phyloP scores from a whole-genome alignment of 2,888 invertebrate genomes.

The Malthinus seriepunctatus region DNA sequence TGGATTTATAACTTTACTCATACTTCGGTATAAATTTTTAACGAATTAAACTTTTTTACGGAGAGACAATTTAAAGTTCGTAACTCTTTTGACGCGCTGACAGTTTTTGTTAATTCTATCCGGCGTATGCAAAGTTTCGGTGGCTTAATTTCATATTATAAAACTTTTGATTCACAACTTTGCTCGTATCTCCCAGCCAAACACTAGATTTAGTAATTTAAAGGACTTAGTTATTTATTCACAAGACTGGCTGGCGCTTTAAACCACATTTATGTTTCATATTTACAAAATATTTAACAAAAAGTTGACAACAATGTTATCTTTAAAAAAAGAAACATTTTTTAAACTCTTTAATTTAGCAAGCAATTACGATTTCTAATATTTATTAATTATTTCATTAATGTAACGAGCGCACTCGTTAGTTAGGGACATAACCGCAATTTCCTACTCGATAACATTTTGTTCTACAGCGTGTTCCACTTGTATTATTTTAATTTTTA shows the following conservation, averaged over 20 bases:
- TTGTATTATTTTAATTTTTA: too few species aligned
- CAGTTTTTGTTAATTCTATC: conserved; percentile 37
- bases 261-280: conserved; percentile 5
- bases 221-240: conserved; percentile 14
- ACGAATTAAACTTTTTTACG: conserved; percentile 50
- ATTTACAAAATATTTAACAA: neutral
- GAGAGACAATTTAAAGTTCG: conserved; percentile 46
- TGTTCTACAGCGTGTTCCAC: too few species aligned
- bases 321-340: too few species aligned
- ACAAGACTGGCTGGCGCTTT: conserved; percentile 5
- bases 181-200: conserved; percentile 23
- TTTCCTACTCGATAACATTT: too few species aligned
- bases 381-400: too few species aligned
- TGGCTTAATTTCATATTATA: conserved; percentile 31
- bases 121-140: conserved; percentile 29
- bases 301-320: too few species aligned
- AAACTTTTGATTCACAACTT: conserved; percentile 31
- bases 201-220: conserved; percentile 25
- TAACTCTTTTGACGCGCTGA: conserved; percentile 37
- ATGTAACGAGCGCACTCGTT: too few species aligned
- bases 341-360: too few species aligned
- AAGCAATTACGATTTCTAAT: too few species aligned
- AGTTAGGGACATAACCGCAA: too few species aligned
- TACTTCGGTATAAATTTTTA: conserved; percentile 50
- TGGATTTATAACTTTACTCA: conserved; percentile 42